Evolutionary conservation across 2,888 invertebrate species (phyloP), one percentile per base, ranked within the genome.

Genomic region (Scaptomyza cyrtandrae): DNA sequence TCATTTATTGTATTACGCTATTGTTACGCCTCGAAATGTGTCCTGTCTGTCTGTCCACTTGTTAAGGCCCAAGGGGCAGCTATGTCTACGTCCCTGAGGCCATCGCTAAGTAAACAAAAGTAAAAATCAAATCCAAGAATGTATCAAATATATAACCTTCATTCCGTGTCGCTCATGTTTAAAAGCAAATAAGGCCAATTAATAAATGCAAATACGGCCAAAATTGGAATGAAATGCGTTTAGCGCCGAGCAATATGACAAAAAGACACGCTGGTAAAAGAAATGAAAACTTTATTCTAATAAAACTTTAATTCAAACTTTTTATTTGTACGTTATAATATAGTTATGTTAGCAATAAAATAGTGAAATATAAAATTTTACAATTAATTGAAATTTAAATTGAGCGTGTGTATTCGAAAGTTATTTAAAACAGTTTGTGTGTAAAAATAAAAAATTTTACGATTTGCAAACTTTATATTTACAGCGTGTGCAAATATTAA

Each of bases 101-200:
- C 7, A 3, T 24, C 61, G 44, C 54, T 70, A 70, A 72, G 67
- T 64, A 70, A 48, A 57, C 45, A 65, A 60, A 46, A 56, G 66
- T 57, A 52, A 63, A 84, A 81, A 73, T 70, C 75, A 62, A 59
- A 57, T 76, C 68, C 27, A 62, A 69, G 78, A 70, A 71, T 77
- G 72, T 13, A 16, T 16, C 6, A 5, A 29, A 29, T 7, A 37
- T 39, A 39, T 41, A 63, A 59, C 55, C 63, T 72, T 71, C 60
- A 46, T 63, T 70, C 69, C 58, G 64, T 63, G 66, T 56, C 70
- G 78, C 55, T 80, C 80, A 87, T 87, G 86, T 56, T 75, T 73
- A 75, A 75, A 64, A 55, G 70, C 86, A 85, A 83, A 83, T 85
- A 77, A 69, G 70, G 83, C 88, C 86, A 87, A 83, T 83, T 88